Base-by-base conservation (phyloP, 2,113 vertebrate genomes). In the Clarias gariepinus region DNA sequence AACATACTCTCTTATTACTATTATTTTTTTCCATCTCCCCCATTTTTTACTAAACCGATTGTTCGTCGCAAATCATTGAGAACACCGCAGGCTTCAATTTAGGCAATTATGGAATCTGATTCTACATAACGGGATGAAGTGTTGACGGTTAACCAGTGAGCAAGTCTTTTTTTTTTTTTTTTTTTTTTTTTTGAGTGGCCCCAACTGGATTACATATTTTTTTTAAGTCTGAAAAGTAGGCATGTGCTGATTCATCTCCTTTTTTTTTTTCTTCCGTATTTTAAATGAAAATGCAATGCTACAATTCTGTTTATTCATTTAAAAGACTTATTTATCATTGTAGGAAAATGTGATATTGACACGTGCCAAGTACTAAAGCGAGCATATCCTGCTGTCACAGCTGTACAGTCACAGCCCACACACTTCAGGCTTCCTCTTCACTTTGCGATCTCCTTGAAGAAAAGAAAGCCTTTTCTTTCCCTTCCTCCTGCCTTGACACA, bases 381-480 rank as follows among this genome's bases (percentile, higher is more conserved):
- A n/a, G 53, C 53, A 16, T 74, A 73, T 73, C 21, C 13, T 23
- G 82, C 53, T 73, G n/a, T 68, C 13, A 19, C 13, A 33, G 82
- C 53, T 73, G n/a, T 68, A 23, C 28, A 16, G n/a, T 71, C 28
- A 58, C 68, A 84, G 55, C 68, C 7, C 83, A 64, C 23, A 64
- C 23, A 19, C 66, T 21, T 1, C 71, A 53, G 77, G n/a, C 71
- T 74, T 88, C 74, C 66, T 68, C 28, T 64, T 58, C 58, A 16
- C 63, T 41, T 41, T 74, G 68, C 33, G 41, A 52, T 84, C 69
- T 41, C 21, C 33, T 21, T 18, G 30, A 30, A 28, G 25, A 28
- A 66, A n/a, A 15, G 18, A 33, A 41, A 21, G 41, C 74, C 47
- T 98, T 98, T 98, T 98, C 97, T 85, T 64, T 73, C 71, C 81